Conservation (phyloP, 92 coral and sea anemone species). For the Virgularia gustaviana region DNA sequence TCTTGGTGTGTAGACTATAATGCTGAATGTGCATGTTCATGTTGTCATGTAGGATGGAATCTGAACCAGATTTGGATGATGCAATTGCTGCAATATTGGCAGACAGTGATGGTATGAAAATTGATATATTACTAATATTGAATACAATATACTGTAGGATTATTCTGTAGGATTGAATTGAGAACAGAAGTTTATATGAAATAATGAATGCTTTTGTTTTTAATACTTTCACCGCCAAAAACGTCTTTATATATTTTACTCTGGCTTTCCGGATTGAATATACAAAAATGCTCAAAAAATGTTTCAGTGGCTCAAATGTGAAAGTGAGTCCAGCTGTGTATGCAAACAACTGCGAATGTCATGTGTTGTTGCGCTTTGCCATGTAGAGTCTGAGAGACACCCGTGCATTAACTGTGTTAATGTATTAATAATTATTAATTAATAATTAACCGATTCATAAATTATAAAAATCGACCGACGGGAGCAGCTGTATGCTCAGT, state of each 20-base stretch:
- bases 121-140: not conserved
- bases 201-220: not conserved
- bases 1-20: too few relatives aligned
- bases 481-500: too few relatives aligned
- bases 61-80: constrained; percentile 36
- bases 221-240: not conserved
- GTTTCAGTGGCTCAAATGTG: not conserved
- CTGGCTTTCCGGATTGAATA: not conserved
- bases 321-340: not conserved
- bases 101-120: constrained; percentile 25
- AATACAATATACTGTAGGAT: not conserved
- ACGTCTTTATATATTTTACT: too few relatives aligned
- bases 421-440: too few relatives aligned
- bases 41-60: constrained; percentile 5
- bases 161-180: too few relatives aligned
- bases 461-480: too few relatives aligned
- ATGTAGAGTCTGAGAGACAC: too few relatives aligned
- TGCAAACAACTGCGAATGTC: too few relatives aligned
- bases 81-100: constrained; percentile 32
- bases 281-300: not conserved
- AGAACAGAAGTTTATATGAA: not conserved
- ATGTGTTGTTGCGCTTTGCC: too few relatives aligned
- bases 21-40: too few relatives aligned
- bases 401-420: too few relatives aligned
- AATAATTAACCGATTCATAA: too few relatives aligned